These are phyloP conservation scores for Merops nubicus DNA, from an alignment of 2,113 vertebrate genomes.

Conservation along the genomic window DNA sequence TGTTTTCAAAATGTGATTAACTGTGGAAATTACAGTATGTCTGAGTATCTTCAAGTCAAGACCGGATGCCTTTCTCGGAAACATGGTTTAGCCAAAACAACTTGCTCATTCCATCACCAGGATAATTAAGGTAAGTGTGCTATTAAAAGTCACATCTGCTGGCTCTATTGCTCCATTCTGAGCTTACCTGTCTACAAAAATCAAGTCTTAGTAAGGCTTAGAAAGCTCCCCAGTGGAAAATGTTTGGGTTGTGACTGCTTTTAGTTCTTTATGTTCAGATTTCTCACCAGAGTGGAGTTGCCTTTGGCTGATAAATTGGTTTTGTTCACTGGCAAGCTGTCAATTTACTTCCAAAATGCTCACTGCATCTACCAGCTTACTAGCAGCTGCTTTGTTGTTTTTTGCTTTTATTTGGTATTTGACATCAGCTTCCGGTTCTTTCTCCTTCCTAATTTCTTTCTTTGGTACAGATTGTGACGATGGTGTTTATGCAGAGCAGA, in stretches of 20 bases:
- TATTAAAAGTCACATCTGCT: background rate
- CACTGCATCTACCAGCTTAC: background rate
- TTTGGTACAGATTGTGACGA: background rate
- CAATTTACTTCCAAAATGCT: background rate
- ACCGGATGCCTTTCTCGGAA: background rate
- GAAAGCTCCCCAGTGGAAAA: background rate
- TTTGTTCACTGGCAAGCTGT: background rate
- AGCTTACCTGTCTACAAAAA: background rate
- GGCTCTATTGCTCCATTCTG: fast-evolving
- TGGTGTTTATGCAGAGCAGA: background rate
- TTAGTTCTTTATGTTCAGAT: background rate
- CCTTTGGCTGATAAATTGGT: background rate
- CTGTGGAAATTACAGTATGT: background rate
- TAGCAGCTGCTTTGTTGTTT: background rate
- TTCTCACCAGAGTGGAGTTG: background rate
- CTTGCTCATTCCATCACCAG: background rate
- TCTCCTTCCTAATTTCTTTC: background rate
- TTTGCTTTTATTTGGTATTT: background rate
- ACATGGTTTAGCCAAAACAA: background rate
- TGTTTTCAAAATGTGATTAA: background rate
- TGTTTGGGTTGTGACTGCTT: background rate
- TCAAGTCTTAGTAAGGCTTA: background rate
- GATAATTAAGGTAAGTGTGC: background rate
- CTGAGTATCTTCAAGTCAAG: background rate
- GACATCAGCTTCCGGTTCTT: background rate